Evolutionary conservation across 2,888 invertebrate species (phyloP), one percentile per base, ranked within the genome.

Genomic region (Crepidodera aurea): DNA sequence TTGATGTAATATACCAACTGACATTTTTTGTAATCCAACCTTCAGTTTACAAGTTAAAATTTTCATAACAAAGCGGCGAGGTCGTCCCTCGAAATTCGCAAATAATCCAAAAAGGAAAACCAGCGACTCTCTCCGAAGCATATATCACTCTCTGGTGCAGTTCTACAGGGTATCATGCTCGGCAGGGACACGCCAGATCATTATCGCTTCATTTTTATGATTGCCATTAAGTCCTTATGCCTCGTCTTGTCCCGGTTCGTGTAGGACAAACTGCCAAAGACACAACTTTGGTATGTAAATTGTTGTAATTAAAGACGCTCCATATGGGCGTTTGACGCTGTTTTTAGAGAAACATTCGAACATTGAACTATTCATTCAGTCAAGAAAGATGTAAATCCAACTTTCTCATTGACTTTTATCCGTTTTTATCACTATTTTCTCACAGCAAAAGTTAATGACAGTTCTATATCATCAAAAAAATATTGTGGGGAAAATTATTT

Each of bases 181-280:
- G n/a, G 42, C 46, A 8, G 12, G 46, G 46, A 56, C 29, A 46
- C 56, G 19, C 25, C 46, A 46, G 56, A 56, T 56, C 42, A 56
- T 56, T 56, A 56, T 56, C 56, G 44, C 42, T 27, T 42, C 27
- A 56, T 56, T 56, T 56, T 56, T 56, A 56, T 56, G 56, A 56
- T 56, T 18, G 13, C 55, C 39, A 42, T 29, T 29, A 37, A 44
- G 44, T 19, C 40, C 40, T 10, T 39, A 7, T 25, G 25, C 25
- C 25, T 5, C 7, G 25, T 25, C 25, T 16, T 39, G 39, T 12
- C 39, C 39, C 39, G 42, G n/a, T 16, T 42, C 42, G 42, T 16
- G 42, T 42, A 42, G 42, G 42, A 42, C 42, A 16, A 42, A 42
- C 42, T 5, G 42, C 18, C 42, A 8, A 42, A 42, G 42, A 42